Percentiles rank a stretch among this genome's conserved stretches.
These are phyloP conservation scores for Ctenopoma kingsleyae DNA, from an alignment of 2,797 vertebrate species.

Conservation along the genomic window DNA sequence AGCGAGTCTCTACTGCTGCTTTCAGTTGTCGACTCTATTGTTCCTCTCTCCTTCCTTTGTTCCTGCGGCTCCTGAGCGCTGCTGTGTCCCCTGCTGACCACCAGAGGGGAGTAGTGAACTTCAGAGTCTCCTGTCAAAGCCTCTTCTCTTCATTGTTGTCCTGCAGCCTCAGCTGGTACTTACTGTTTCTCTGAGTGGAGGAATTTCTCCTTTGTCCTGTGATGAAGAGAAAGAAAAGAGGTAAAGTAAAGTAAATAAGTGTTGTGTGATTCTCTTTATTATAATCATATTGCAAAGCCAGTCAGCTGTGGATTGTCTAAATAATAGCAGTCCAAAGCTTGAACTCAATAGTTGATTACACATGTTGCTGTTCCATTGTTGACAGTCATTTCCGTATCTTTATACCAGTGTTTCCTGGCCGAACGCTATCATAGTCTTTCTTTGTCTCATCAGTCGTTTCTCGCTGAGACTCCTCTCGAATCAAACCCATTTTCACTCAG, in stretches of 20 bases:
- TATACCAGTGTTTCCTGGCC: neutral
- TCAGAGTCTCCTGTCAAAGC: neutral
- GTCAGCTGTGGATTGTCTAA: neutral
- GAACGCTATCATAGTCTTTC: neutral
- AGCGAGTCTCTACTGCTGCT: conserved; percentile 1
- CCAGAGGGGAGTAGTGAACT: conserved; percentile 53
- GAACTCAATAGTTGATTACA: neutral
- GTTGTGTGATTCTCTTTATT: neutral
- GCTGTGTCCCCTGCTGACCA: conserved; percentile 15
- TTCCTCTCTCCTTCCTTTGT: conserved; percentile 54
- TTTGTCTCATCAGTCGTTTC: conserved; percentile 37
- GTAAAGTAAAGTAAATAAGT: neutral
- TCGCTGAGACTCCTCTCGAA: conserved; percentile 33
- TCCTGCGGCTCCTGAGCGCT: conserved; percentile 12
- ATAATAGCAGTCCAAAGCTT: neutral
- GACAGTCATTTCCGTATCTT: neutral
- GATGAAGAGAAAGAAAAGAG: neutral
- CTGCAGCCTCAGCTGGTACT: conserved; percentile 22
- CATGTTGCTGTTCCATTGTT: neutral
- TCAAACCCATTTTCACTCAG: conserved; percentile 46
- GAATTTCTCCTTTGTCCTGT: conserved; percentile 55
- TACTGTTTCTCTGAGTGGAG: conserved; percentile 28
- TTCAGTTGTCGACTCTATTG: conserved; percentile 29
- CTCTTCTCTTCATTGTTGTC: conserved; percentile 15
- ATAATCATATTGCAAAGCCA: neutral